phyloP scores from a whole-genome alignment of 2,888 invertebrate genomes.

The Caenorhabditis imperialis region DNA sequence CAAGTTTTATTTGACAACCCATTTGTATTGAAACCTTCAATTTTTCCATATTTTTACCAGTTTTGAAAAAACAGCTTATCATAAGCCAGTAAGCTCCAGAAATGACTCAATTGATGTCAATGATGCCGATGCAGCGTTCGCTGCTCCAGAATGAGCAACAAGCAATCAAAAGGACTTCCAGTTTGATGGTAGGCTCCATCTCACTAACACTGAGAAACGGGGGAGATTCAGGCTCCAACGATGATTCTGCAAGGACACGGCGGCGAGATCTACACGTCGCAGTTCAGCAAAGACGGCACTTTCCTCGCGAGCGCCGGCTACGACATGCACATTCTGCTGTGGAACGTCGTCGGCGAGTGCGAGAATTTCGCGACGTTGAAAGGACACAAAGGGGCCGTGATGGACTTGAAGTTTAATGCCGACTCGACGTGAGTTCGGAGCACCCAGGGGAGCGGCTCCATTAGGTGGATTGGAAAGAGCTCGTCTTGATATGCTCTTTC shows the following conservation, averaged over 20 bases:
- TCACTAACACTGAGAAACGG: neutral
- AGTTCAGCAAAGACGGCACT: conserved; percentile 96
- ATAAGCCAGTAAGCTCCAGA: no score
- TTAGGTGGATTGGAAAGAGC: no score
- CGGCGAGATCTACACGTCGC: conserved; percentile 92
- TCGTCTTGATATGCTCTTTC: no score
- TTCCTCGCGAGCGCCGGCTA: conserved; percentile 94
- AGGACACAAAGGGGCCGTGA: conserved; percentile 94
- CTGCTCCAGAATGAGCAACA: neutral
- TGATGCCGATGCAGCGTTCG: no score
- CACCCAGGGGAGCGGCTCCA: no score
- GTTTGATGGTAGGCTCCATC: conserved; percentile 13
- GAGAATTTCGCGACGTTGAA: conserved; percentile 94
- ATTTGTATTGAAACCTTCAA: no score
- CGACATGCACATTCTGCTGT: conserved; percentile 88
- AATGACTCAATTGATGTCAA: no score
- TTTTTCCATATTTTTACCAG: no score
- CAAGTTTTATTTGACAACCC: no score
- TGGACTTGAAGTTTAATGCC: conserved; percentile 84
- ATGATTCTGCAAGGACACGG: conserved; percentile 88
- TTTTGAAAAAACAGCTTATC: no score
- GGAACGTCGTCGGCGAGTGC: conserved; percentile 98
- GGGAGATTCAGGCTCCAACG: conserved; percentile 62
- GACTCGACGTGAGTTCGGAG: conserved; percentile 65
- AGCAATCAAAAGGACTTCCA: conserved; percentile 14